These are phyloP conservation scores for Megaceryle alcyon DNA, from an alignment of 2,797 vertebrate species.

Conservation along the genomic window DNA sequence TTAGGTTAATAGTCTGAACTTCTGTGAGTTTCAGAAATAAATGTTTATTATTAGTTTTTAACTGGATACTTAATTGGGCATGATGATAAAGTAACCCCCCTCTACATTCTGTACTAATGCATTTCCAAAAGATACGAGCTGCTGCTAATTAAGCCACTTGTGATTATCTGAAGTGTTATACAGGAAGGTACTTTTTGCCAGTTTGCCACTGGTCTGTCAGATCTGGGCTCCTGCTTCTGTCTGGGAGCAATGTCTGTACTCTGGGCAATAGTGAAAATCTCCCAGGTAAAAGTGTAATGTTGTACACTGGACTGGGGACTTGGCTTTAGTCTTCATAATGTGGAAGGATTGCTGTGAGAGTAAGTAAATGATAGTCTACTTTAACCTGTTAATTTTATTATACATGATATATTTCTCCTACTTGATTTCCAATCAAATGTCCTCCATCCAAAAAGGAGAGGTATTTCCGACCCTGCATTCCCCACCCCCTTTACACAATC, in stretches of 20 bases:
- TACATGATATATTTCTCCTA: accelerated
- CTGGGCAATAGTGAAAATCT: not conserved
- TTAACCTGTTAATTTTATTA: not conserved
- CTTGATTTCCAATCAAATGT: not conserved
- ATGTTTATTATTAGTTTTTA: not conserved
- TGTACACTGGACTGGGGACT: not conserved
- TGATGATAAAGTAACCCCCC: not conserved
- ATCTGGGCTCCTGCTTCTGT: not conserved
- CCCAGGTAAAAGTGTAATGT: not conserved
- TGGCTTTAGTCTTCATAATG: not conserved
- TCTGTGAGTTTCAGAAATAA: not conserved
- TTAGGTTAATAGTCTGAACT: not conserved
- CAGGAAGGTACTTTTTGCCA: not conserved
- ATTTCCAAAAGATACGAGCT: not conserved
- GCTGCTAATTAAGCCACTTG: not conserved
- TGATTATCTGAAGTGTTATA: not conserved
- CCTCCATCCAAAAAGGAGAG: not conserved
- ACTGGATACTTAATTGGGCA: not conserved
- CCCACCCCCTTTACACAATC: slow-evolving; percentile 18
- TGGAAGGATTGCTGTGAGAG: not conserved
- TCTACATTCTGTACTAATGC: not conserved
- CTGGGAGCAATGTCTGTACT: not conserved
- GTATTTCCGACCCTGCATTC: not conserved
- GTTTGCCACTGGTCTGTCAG: not conserved
- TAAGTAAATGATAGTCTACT: not conserved